Evolutionary conservation across 2,797 vertebrate species (phyloP).

Genomic region (Potorous gilbertii): DNA sequence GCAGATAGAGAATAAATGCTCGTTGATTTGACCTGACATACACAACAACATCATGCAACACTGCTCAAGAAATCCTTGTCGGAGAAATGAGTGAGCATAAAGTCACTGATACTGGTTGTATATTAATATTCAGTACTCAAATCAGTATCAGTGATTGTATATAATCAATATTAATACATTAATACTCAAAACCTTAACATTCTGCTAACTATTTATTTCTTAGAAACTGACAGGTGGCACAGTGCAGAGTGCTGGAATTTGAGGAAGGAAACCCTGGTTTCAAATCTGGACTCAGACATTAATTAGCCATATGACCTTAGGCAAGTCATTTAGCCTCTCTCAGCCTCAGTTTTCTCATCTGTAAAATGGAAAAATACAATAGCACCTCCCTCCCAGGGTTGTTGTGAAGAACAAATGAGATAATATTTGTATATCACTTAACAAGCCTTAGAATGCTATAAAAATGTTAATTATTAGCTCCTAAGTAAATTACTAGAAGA

Average conservation of each 20-base stretch:
- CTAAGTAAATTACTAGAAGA: neutral
- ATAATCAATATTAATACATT: neutral
- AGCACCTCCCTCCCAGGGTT: too few relatives aligned
- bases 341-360: neutral
- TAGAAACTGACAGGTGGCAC: neutral
- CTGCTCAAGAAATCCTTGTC: neutral
- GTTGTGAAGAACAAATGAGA: neutral
- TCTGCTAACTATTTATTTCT: neutral
- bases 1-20: neutral
- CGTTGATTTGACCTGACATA: neutral
- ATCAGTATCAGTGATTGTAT: neutral
- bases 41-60: neutral
- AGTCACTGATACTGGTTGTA: neutral
- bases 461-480: neutral
- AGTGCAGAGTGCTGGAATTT: too few relatives aligned
- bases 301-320: neutral
- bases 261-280: neutral
- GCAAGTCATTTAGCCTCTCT: neutral
- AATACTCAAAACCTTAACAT: neutral
- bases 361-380: neutral
- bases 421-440: rapidly evolving
- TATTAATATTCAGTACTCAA: neutral
- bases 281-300: neutral
- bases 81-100: neutral
- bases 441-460: neutral